Percentiles rank a stretch among this genome's conserved stretches.
Conservation (phyloP, 2,888 invertebrate genomes). For the Troglohyphantes excavatus region DNA sequence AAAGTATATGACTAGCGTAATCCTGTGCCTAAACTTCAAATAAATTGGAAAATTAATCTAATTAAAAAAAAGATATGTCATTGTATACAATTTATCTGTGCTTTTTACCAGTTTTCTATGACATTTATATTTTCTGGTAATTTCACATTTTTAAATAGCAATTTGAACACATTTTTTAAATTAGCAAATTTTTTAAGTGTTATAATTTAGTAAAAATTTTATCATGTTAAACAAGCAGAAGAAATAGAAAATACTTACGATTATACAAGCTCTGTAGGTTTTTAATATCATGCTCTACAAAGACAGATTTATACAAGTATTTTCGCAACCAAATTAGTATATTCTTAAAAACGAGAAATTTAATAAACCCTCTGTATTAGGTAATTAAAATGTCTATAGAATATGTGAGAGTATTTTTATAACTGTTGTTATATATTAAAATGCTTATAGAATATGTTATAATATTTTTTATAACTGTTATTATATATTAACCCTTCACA, state of each 20-base stretch:
- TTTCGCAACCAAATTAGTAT: background rate
- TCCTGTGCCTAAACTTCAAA: slow-evolving; percentile 47
- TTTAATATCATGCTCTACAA: slow-evolving; percentile 27
- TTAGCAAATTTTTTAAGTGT: background rate
- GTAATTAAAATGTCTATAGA: background rate
- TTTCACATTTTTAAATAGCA: background rate
- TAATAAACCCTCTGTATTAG: background rate
- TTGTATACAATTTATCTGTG: slow-evolving; percentile 37
- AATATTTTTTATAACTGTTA: too few relatives aligned
- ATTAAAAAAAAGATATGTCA: slow-evolving; percentile 60
- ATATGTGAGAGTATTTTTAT: background rate
- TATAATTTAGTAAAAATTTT: too few relatives aligned
- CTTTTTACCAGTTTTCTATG: background rate
- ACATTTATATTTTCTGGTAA: background rate
- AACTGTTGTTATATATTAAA: background rate
- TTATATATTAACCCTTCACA: too few relatives aligned
- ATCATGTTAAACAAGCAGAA: too few relatives aligned
- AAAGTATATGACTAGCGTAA: slow-evolving; percentile 51
- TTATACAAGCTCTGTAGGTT: slow-evolving; percentile 39
- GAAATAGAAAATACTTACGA: background rate
- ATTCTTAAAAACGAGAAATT: background rate
- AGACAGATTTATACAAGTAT: slow-evolving; percentile 14
- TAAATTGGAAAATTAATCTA: slow-evolving; percentile 29
- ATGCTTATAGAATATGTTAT: background rate
- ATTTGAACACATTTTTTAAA: background rate